Conservation (phyloP, 1,140 invertebrate species). For the Pachyrhynchus sulphureomaculatus region DNA sequence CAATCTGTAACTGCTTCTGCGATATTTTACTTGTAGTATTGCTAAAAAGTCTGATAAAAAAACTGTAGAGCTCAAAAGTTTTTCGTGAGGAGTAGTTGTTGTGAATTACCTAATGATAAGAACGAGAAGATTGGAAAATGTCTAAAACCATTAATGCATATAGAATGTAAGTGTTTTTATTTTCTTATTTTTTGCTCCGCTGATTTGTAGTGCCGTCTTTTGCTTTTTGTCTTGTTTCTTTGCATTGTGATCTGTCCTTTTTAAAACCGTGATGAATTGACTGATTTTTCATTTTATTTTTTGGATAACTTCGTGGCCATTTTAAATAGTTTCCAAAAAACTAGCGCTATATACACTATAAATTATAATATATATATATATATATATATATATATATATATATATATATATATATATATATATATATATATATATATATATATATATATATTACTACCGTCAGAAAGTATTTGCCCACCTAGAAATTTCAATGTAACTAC, state of each 20-base stretch:
- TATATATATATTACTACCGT: too few relatives aligned
- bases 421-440: too few relatives aligned
- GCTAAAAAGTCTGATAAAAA: conserved; percentile 17
- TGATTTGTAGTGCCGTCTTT: conserved; percentile 15
- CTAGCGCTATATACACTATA: too few relatives aligned
- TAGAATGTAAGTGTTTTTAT: conserved; percentile 60
- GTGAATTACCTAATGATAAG: conserved; percentile 29
- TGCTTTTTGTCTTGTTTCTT: not conserved
- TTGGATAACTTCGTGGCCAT: too few relatives aligned
- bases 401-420: too few relatives aligned
- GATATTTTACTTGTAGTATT: conserved; percentile 23
- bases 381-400: too few relatives aligned
- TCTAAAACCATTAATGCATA: conserved; percentile 67
- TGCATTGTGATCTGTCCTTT: not conserved
- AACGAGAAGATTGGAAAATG: conserved; percentile 50
- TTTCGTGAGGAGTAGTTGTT: conserved; percentile 5
- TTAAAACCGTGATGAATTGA: too few relatives aligned
- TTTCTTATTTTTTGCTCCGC: conserved; percentile 32
- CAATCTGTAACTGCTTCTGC: conserved; percentile 3
- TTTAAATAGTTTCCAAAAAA: too few relatives aligned
- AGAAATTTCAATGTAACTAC: too few relatives aligned
- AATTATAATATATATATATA: too few relatives aligned
- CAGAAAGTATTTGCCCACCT: too few relatives aligned
- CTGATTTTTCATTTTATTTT: too few relatives aligned
- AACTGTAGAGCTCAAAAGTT: conserved; percentile 24